Base-by-base conservation (phyloP, 2,888 invertebrate species). In the Drosophila tripunctata region DNA sequence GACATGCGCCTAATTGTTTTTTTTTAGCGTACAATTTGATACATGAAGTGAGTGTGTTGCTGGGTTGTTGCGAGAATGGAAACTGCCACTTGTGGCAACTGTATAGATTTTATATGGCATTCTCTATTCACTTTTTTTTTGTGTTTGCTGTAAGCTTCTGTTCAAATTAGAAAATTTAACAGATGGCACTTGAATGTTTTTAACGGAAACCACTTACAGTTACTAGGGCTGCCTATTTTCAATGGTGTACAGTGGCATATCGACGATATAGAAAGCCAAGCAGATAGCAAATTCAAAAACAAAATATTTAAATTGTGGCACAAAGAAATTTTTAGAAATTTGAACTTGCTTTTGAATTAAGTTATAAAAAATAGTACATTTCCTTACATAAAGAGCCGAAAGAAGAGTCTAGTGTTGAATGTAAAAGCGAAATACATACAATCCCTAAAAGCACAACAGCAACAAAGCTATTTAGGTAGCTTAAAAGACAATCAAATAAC, bases 1-100 rank as follows among this genome's bases (percentile, higher is more conserved):
- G 58, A 43, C 55, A 67, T 21, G 44, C 33, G 55, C 17, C 31
- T 67, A 69, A 78, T 76, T 65, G 76, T 47, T 66, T 50, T 35
- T 70, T 69, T 70, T 48, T 38, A 55, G 52, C 38, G 15, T n/a
- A 14, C 43, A 31, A n/a, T 48, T 48, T 64, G 6, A 17, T 24
- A 36, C n/a, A 10, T 5, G 1, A 22, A n/a, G 2, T 24, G 6
- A 15, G 6, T 10, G 3, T 21, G 21, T 4, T 4, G 8, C 6
- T 17, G 24, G 15, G 2, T 17, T 52, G 40, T 10, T n/a, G 22
- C n/a, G 8, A 6, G 12, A n/a, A 2, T 15, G 4, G 7, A 3
- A 6, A n/a, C n/a, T 21, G 30, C 24, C 38, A 43, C 47, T 56
- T 56, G 56, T 40, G 35, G 56, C 24, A 24, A 64, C 12, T 43